These are phyloP conservation scores for Aythya baeri DNA, from an alignment of 2,113 vertebrate genomes.

Conservation along the genomic window DNA sequence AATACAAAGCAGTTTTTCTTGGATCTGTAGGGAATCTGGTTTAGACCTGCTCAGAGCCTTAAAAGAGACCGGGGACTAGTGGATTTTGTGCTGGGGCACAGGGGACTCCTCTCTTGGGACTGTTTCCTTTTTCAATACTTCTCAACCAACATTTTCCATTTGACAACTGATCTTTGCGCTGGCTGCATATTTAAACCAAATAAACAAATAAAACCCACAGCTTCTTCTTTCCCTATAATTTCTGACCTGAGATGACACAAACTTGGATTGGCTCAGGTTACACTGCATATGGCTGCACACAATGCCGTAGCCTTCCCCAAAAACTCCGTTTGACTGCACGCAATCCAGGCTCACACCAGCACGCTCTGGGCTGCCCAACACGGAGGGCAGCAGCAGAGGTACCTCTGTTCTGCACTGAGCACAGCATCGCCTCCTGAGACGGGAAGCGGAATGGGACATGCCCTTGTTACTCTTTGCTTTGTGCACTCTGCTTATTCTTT, in stretches of 20 bases:
- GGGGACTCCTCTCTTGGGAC: not conserved
- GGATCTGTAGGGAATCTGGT: not conserved
- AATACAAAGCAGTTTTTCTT: conserved; percentile 14
- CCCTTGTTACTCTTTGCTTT: not conserved
- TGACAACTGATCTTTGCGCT: conserved; percentile 11
- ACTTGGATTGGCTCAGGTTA: conserved; percentile 22
- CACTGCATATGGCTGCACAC: not conserved
- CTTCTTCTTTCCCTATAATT: conserved; percentile 57
- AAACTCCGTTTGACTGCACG: not conserved
- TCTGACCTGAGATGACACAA: conserved; percentile 61
- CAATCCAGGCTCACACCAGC: not conserved
- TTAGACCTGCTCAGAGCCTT: conserved; percentile 5
- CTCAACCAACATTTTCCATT: conserved; percentile 26
- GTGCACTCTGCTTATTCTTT: not conserved
- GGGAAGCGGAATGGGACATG: not conserved
- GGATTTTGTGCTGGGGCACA: not conserved
- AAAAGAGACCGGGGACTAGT: not conserved
- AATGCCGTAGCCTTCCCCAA: not conserved
- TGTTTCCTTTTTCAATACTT: not conserved
- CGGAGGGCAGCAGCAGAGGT: not conserved
- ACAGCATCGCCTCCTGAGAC: not conserved
- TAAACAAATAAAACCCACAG: conserved; percentile 45
- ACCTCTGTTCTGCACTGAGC: not conserved
- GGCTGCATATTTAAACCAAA: not conserved
- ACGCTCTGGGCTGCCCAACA: fast-evolving